A percentile compares a stretch with the other conserved stretches of the same genome.
These are phyloP conservation scores for Drosophila littoralis DNA, from an alignment of 1,140 invertebrate species.

Conservation along the genomic window DNA sequence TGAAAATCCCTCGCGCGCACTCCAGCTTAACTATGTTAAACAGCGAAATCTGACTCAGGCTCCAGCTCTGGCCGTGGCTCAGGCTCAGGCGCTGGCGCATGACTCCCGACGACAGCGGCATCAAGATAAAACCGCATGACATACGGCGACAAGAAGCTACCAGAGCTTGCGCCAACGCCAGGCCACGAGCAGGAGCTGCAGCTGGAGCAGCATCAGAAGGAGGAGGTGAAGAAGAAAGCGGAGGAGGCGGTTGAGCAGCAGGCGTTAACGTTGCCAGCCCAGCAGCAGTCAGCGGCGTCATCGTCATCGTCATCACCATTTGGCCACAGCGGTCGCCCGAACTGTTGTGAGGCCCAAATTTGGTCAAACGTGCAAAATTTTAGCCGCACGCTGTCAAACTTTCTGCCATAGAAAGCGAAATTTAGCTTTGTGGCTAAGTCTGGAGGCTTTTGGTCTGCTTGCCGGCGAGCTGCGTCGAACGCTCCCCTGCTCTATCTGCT, in stretches of 20 bases:
- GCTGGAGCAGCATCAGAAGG: constrained; percentile 2
- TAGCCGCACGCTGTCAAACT: constrained; percentile 78
- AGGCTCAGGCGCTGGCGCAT: constrained; percentile 51
- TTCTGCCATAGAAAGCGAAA: constrained; percentile 78
- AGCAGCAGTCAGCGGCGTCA: constrained; percentile 20
- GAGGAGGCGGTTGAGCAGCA: neutral
- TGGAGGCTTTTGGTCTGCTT: constrained; percentile 1
- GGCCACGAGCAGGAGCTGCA: constrained; percentile 52
- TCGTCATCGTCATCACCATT: constrained; percentile 41
- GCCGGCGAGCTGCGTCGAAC: neutral
- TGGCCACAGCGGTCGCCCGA: constrained; percentile 33
- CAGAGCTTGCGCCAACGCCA: constrained; percentile 69
- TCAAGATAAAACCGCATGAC: constrained; percentile 80
- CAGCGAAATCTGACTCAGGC: constrained; percentile 73
- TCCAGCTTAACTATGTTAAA: constrained; percentile 74
- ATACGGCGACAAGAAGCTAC: constrained; percentile 82
- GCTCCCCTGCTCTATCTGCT: neutral
- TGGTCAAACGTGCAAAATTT: constrained; percentile 82
- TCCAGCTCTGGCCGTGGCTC: constrained; percentile 29
- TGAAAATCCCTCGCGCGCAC: constrained; percentile 64
- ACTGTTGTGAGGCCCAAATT: constrained; percentile 64
- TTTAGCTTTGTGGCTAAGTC: constrained; percentile 40
- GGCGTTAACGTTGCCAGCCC: constrained; percentile 8
- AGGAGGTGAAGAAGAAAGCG: neutral
- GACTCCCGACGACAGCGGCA: constrained; percentile 72